Evolutionary conservation across 2,888 invertebrate genomes (phyloP).

Genomic region (Spisula subtruncata): DNA sequence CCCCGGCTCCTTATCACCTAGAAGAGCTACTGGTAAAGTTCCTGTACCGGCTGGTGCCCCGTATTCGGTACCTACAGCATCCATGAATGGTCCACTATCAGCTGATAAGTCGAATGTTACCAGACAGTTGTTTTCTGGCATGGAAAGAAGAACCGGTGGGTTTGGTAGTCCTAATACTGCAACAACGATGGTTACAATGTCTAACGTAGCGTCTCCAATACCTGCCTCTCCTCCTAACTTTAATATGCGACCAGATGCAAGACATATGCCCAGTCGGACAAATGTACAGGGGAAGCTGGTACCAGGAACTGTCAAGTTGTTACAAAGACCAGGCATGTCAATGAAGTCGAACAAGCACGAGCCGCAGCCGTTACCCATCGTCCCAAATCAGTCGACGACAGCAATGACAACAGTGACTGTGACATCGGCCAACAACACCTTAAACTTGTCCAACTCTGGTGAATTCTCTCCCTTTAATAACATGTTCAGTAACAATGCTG

Average conservation of each 20-base stretch:
- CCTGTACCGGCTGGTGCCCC: conserved; percentile 59
- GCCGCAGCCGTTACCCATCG: conserved; percentile 83
- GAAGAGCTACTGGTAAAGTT: conserved; percentile 65
- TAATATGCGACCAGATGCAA: conserved; percentile 67
- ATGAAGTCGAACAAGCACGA: conserved; percentile 70
- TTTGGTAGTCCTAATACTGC: conserved; percentile 72
- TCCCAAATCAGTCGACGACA: conserved; percentile 71
- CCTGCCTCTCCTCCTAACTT: conserved; percentile 75
- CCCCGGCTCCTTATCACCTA: conserved; percentile 67
- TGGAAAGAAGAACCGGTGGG: conserved; percentile 76
- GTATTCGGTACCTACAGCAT: conserved; percentile 72
- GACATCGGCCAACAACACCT: conserved; percentile 55
- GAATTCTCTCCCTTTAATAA: conserved; percentile 97
- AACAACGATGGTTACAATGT: conserved; percentile 72
- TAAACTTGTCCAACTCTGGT: conserved; percentile 88
- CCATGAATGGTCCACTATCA: conserved; percentile 74
- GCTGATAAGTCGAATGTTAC: conserved; percentile 77
- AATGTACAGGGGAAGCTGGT: conserved; percentile 58
- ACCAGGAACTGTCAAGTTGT: conserved; percentile 72
- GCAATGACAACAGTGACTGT: conserved; percentile 67
- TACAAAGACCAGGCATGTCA: conserved; percentile 71
- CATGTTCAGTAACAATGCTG: conserved; percentile 90
- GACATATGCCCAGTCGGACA: conserved; percentile 48
- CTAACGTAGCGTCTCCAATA: conserved; percentile 68
- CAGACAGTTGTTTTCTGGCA: conserved; percentile 86